Percentiles rank a stretch among this genome's conserved stretches.
phyloP scores from a whole-genome alignment of 2,797 vertebrate genomes.

The Tenualosa thibaudeaui region DNA sequence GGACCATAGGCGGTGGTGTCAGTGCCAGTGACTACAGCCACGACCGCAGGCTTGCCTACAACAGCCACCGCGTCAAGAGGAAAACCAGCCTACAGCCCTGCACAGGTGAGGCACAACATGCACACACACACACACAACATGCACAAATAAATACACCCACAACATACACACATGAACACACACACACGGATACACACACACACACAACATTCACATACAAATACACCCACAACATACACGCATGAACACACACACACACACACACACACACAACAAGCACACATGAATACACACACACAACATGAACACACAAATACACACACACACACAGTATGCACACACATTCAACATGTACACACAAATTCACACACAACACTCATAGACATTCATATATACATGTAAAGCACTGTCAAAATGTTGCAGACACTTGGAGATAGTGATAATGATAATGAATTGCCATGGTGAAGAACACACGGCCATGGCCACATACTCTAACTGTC shows the following conservation, averaged over 20 bases:
- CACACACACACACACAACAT: neutral
- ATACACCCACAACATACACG: neutral
- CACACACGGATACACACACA: neutral
- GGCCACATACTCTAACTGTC: neutral
- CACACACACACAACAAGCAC: neutral
- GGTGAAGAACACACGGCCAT: neutral
- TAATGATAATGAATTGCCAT: neutral
- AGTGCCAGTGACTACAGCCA: slow-evolving; percentile 70
- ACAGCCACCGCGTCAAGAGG: slow-evolving; percentile 72
- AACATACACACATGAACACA: neutral
- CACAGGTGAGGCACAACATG: neutral
- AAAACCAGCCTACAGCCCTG: slow-evolving; percentile 73
- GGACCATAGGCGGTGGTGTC: neutral
- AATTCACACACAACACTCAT: neutral
- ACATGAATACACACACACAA: neutral
- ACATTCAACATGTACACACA: neutral
- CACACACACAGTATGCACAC: neutral
- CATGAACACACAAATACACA: neutral
- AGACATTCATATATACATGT: neutral
- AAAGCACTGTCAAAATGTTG: neutral
- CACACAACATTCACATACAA: neutral
- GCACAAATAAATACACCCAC: neutral
- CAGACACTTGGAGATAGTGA: neutral
- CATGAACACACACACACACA: neutral
- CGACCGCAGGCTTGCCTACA: slow-evolving; percentile 62